Evolutionary conservation across 2,113 vertebrate species (phyloP).

Genomic region (Barnardius zonarius): DNA sequence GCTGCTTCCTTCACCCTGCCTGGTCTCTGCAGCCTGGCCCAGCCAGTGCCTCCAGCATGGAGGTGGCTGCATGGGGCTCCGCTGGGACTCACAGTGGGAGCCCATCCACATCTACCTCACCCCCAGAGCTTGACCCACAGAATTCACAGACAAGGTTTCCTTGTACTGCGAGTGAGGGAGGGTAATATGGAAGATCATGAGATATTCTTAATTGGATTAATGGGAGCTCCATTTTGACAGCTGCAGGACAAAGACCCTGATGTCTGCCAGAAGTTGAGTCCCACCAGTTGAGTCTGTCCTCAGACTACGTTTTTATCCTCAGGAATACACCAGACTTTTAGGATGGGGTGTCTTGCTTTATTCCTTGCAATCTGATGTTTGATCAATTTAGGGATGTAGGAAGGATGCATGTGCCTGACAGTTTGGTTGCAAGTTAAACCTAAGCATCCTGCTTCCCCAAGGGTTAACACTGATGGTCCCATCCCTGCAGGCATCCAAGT

Average conservation of each 20-base stretch:
- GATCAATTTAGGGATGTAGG: background rate
- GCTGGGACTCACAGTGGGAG: background rate
- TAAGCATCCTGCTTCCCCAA: background rate
- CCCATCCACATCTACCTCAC: rapidly evolving
- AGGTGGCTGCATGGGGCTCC: rapidly evolving
- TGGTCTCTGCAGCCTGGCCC: background rate
- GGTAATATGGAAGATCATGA: background rate
- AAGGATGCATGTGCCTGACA: background rate
- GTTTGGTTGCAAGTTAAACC: background rate
- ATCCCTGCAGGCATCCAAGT: background rate
- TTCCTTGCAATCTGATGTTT: background rate
- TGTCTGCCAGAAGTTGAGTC: background rate
- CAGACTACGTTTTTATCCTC: background rate
- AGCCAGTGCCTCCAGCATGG: too few relatives aligned
- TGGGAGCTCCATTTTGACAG: too few relatives aligned
- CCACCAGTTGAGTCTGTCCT: background rate
- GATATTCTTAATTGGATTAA: background rate
- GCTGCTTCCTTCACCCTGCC: too few relatives aligned
- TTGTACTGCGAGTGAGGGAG: too few relatives aligned
- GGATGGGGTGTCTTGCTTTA: background rate
- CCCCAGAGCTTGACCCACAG: background rate
- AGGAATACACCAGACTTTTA: background rate
- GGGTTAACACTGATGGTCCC: background rate
- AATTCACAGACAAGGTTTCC: background rate
- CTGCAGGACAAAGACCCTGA: background rate